Evolutionary conservation across 2,888 invertebrate species (phyloP).

Genomic region (Allacma fusca): DNA sequence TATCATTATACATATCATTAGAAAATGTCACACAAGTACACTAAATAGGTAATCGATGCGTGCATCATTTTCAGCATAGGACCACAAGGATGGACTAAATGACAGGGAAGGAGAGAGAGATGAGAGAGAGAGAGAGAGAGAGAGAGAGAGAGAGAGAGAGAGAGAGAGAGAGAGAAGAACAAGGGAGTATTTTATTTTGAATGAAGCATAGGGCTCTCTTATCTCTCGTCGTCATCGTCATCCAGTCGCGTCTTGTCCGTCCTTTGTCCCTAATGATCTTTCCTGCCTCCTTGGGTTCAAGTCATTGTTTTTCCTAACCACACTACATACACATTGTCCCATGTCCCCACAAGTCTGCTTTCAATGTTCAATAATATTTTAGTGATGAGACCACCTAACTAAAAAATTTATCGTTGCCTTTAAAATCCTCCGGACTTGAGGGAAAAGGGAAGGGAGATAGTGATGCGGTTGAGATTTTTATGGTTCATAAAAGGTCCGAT

Average conservation of each 20-base stretch:
- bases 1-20: conserved; percentile 31
- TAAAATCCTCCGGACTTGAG: background rate
- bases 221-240: conserved; percentile 45
- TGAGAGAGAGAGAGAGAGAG: background rate
- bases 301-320: conserved; percentile 31
- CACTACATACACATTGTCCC: background rate
- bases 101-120: background rate
- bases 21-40: conserved; percentile 27
- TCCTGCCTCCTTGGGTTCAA: conserved; percentile 22
- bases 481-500: conserved; percentile 42
- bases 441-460: background rate
- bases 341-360: background rate
- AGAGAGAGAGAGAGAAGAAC: conserved; percentile 13
- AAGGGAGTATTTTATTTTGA: conserved; percentile 34
- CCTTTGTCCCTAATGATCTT: conserved; percentile 36
- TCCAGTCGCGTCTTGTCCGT: conserved; percentile 45
- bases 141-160: conserved; percentile 16
- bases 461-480: conserved; percentile 39
- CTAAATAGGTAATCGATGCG: conserved; percentile 24
- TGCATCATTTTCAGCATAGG: conserved; percentile 2
- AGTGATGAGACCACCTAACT: conserved; percentile 46
- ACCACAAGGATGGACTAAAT: background rate
- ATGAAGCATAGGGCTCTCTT: conserved; percentile 33
- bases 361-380: conserved; percentile 37
- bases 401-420: conserved; percentile 27